A percentile compares a stretch with the other conserved stretches of the same genome.
phyloP scores from a whole-genome alignment of 2,797 vertebrate genomes.

The Melanotaenia parkinsoni region DNA sequence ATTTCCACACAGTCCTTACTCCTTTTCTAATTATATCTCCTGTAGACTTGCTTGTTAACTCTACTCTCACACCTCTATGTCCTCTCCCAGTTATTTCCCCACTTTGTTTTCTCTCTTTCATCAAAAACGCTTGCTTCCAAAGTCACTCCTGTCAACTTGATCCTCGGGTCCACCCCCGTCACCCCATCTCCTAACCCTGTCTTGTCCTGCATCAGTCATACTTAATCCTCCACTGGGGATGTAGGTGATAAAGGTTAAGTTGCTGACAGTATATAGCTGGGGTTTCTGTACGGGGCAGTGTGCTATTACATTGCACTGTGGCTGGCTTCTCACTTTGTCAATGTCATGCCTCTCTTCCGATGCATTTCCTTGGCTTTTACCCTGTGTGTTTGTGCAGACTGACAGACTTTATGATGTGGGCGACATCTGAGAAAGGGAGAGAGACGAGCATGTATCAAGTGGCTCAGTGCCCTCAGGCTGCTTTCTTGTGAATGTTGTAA shows the following conservation, averaged over 20 bases:
- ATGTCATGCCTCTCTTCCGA: slow-evolving; percentile 59
- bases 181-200: slow-evolving; percentile 23
- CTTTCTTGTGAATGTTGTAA: slow-evolving; percentile 55
- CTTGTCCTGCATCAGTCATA: slow-evolving; percentile 62
- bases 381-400: slow-evolving; percentile 35
- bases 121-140: slow-evolving; percentile 33
- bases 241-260: slow-evolving; percentile 71
- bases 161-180: slow-evolving; percentile 21
- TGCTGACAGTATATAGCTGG: slow-evolving; percentile 75
- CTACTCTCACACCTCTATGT: background rate
- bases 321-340: slow-evolving; percentile 68
- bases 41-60: slow-evolving; percentile 1
- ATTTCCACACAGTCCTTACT: slow-evolving; percentile 10
- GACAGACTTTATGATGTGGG: slow-evolving; percentile 62
- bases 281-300: slow-evolving; percentile 67
- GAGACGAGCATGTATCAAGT: slow-evolving; percentile 52
- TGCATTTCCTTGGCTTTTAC: slow-evolving; percentile 47
- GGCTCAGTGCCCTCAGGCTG: slow-evolving; percentile 20
- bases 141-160: slow-evolving; percentile 41
- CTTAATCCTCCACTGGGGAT: slow-evolving; percentile 64
- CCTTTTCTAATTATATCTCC: slow-evolving; percentile 20
- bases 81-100: slow-evolving; percentile 10
- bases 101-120: slow-evolving; percentile 21
- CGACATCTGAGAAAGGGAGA: slow-evolving; percentile 40
- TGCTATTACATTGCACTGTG: slow-evolving; percentile 63